These are phyloP conservation scores for Dexiosoma caninum DNA, from an alignment of 2,888 invertebrate genomes.

Conservation along the genomic window DNA sequence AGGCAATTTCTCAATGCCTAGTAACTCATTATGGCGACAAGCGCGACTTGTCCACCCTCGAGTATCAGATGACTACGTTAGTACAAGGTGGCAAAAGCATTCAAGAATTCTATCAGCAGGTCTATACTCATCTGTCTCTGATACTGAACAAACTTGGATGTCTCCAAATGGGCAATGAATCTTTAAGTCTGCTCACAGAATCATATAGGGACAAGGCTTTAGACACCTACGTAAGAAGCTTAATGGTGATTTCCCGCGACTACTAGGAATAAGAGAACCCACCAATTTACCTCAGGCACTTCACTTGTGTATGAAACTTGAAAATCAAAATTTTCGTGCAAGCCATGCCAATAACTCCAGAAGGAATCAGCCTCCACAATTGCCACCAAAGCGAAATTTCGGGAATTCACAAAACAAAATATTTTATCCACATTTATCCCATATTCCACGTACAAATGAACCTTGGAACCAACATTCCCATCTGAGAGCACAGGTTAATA, in stretches of 20 bases:
- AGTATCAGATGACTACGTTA: not conserved
- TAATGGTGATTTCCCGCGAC: not conserved
- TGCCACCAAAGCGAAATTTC: slow-evolving; percentile 13
- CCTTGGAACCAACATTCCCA: slow-evolving; percentile 1
- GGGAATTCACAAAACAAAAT: not conserved
- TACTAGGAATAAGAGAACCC: not conserved
- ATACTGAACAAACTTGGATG: not conserved
- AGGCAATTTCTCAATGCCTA: not conserved
- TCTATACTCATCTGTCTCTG: not conserved
- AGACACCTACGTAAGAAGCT: not conserved
- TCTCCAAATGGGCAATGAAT: not conserved
- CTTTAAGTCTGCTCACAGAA: not conserved
- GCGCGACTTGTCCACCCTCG: not conserved
- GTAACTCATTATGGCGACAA: not conserved
- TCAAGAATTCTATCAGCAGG: not conserved
- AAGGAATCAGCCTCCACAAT: slow-evolving; percentile 7
- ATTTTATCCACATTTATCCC: slow-evolving; percentile 44
- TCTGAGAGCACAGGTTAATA: not conserved
- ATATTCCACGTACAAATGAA: slow-evolving; percentile 26
- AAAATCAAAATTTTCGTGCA: slow-evolving; percentile 22
- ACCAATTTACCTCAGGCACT: not conserved
- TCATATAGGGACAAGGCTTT: not conserved
- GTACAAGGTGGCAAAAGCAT: not conserved
- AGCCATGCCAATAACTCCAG: slow-evolving; percentile 1
- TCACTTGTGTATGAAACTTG: not conserved